phyloP scores from a whole-genome alignment of 30 jellyfish, hydroid and myxozoan genomes.

The Euphysa ruthae region DNA sequence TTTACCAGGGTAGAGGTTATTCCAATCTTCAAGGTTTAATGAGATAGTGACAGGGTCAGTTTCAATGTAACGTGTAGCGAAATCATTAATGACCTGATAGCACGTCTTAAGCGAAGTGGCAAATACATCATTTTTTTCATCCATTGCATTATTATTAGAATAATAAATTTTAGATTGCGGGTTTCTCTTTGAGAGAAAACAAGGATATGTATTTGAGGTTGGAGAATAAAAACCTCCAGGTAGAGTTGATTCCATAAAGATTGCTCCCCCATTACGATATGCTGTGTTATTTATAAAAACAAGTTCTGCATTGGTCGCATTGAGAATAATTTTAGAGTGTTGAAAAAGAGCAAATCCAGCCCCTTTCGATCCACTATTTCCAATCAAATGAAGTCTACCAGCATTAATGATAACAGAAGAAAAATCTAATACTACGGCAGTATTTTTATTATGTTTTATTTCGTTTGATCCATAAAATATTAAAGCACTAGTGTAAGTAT shows the following conservation, averaged over 20 bases:
- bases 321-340: conserved; percentile 6
- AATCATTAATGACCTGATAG: background rate
- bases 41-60: background rate
- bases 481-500: background rate
- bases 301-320: background rate
- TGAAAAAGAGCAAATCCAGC: conserved; percentile 6
- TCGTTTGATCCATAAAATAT: background rate
- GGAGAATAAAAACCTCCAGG: background rate
- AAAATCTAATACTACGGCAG: conserved; percentile 9
- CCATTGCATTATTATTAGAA: background rate
- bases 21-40: background rate
- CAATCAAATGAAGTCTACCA: background rate
- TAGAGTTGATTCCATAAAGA: background rate
- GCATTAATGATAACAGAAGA: background rate
- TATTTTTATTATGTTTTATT: background rate
- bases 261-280: conserved; percentile 10
- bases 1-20: background rate
- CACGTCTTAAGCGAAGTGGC: background rate
- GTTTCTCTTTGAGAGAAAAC: background rate
- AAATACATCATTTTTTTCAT: background rate
- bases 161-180: background rate
- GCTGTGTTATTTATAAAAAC: background rate
- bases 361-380: conserved; percentile 7
- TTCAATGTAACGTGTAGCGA: background rate
- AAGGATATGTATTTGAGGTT: background rate